These are phyloP conservation scores for Hippocampus comes DNA, from an alignment of 2,113 vertebrate genomes.

Conservation along the genomic window DNA sequence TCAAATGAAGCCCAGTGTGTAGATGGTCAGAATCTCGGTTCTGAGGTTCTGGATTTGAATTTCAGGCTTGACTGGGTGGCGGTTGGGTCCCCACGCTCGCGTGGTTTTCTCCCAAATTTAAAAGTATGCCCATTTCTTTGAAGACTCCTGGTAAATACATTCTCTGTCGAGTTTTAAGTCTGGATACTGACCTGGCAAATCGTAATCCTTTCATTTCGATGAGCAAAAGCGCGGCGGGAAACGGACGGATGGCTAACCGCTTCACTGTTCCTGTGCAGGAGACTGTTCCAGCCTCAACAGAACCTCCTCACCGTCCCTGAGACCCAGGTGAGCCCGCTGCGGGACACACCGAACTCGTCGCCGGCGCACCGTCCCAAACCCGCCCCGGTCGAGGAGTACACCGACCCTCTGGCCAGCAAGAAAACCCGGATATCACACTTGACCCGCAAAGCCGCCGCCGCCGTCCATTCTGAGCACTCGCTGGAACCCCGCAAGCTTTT, in stretches of 20 bases:
- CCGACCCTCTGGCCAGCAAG: slow-evolving; percentile 81
- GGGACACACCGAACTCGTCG: slow-evolving; percentile 77
- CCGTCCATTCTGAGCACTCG: slow-evolving; percentile 39
- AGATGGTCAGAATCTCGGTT: neutral
- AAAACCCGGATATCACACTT: slow-evolving; percentile 84
- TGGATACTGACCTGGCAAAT: too few species aligned
- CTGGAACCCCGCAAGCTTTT: slow-evolving; percentile 72
- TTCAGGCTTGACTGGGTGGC: too few species aligned
- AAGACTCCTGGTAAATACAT: neutral
- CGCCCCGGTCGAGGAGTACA: slow-evolving; percentile 71
- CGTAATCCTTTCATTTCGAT: too few species aligned
- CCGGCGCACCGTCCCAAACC: slow-evolving; percentile 72
- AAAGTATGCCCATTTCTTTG: too few species aligned
- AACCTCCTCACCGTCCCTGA: slow-evolving; percentile 68
- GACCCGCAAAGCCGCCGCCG: slow-evolving; percentile 69
- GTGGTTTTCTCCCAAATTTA: too few species aligned
- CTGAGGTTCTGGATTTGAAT: too few species aligned
- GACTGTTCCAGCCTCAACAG: slow-evolving; percentile 78
- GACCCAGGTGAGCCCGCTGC: slow-evolving; percentile 77
- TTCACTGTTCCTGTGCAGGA: slow-evolving; percentile 66
- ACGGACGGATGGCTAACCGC: too few species aligned
- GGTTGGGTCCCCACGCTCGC: too few species aligned
- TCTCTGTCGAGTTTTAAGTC: too few species aligned
- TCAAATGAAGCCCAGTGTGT: too few species aligned
- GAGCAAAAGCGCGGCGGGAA: neutral